These are phyloP conservation scores for Beroe forskalii DNA, from an alignment of 37 sponge, comb jelly and placozoan genomes.

Conservation along the genomic window DNA sequence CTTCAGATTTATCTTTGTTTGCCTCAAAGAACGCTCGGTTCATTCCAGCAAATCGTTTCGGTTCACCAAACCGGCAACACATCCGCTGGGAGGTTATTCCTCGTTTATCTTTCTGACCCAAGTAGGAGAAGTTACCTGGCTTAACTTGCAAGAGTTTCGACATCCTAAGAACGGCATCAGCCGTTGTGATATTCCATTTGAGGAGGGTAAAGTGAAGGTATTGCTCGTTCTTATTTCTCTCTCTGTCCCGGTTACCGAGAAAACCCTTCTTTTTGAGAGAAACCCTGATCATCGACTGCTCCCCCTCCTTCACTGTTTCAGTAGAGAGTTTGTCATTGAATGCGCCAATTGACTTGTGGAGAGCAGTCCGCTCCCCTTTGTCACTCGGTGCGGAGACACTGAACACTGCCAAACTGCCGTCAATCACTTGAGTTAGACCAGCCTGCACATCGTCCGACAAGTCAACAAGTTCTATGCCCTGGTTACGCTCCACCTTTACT, in stretches of 20 bases:
- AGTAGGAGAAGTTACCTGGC: slow-evolving; percentile 72
- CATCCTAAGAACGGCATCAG: slow-evolving; percentile 26
- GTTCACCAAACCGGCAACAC: slow-evolving; percentile 66
- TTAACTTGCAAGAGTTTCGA: slow-evolving; percentile 67
- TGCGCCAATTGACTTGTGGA: slow-evolving; percentile 9
- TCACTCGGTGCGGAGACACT: neutral
- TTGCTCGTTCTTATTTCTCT: neutral
- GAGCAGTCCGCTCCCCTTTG: slow-evolving; percentile 18
- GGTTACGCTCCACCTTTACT: neutral
- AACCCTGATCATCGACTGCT: neutral
- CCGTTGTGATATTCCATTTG: slow-evolving; percentile 37
- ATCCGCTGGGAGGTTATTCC: slow-evolving; percentile 82
- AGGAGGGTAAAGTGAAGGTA: slow-evolving; percentile 39
- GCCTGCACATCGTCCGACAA: slow-evolving; percentile 3
- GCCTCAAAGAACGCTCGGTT: slow-evolving; percentile 72
- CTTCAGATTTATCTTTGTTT: neutral
- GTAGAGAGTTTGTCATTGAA: slow-evolving; percentile 27
- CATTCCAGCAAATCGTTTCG: slow-evolving; percentile 71
- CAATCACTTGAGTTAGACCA: neutral
- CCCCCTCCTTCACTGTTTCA: slow-evolving; percentile 13
- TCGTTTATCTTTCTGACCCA: slow-evolving; percentile 89
- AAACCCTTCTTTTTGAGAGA: neutral
- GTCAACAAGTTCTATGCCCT: neutral
- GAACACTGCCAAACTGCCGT: no score
- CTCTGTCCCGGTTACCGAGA: neutral